phyloP scores from a whole-genome alignment of 1,140 invertebrate species.

The Aphelenchoides besseyi region DNA sequence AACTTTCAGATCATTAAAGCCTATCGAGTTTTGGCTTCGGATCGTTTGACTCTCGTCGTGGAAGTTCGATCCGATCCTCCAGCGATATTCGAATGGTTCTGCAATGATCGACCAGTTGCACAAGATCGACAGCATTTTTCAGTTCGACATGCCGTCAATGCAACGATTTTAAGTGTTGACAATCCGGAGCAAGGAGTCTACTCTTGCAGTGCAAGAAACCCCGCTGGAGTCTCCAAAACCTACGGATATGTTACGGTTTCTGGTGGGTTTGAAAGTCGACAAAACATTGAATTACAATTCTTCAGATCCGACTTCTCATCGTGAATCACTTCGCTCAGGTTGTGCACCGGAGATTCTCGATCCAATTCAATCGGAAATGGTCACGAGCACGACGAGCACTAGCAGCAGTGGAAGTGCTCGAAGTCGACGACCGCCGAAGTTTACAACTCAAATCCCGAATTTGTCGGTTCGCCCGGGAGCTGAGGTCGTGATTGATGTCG shows the following conservation, averaged over 20 bases:
- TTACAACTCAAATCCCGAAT: conserved; percentile 49
- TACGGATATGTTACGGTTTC: conserved; percentile 58
- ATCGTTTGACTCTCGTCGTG: conserved; percentile 58
- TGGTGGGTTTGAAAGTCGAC: conserved; percentile 41
- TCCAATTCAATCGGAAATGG: conserved; percentile 17
- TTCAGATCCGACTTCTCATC: conserved; percentile 21
- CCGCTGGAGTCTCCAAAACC: conserved; percentile 56
- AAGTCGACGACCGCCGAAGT: conserved; percentile 14
- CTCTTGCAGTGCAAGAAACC: conserved; percentile 51
- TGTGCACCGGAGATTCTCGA: conserved; percentile 32
- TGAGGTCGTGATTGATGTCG: conserved; percentile 55
- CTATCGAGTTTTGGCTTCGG: conserved; percentile 52
- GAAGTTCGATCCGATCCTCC: conserved; percentile 55
- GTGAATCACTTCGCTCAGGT: conserved; percentile 16
- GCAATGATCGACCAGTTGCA: conserved; percentile 48
- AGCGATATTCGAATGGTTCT: conserved; percentile 57
- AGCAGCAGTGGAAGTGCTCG: conserved; percentile 10
- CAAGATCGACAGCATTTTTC: conserved; percentile 41
- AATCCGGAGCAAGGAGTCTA: conserved; percentile 53
- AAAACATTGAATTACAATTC: too few species aligned
- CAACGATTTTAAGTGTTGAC: conserved; percentile 50
- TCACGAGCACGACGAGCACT: conserved; percentile 15
- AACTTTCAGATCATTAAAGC: conserved; percentile 56
- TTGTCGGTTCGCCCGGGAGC: conserved; percentile 40
- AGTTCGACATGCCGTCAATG: conserved; percentile 50